Evolutionary conservation across 2,888 invertebrate species (phyloP), one percentile per base, ranked within the genome.

Genomic region (Eumacrocentrus americanus): DNA sequence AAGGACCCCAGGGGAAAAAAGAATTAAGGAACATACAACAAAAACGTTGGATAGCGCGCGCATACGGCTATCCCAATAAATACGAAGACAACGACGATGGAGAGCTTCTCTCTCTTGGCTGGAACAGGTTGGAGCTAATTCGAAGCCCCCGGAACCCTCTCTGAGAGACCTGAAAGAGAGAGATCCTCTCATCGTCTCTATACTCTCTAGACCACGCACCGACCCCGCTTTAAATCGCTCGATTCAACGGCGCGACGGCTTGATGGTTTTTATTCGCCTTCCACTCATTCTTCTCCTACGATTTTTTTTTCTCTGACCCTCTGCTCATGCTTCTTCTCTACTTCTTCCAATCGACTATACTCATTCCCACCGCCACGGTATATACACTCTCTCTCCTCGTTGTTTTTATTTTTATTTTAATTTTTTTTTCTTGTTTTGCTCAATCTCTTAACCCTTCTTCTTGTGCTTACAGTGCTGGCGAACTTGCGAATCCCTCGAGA

Each of bases 111-210:
- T 42, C 50, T 54, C 38, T 42, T 70, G 63, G 56, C 70, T 69
- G 72, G 69, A 77, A 77, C 78, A 74, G 75, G 76, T 76, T 75
- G 76, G 75, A 75, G 78, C 79, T 76, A 77, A 79, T 79, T 78
- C 76, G 76, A 70, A 61, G 60, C 56, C 57, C 58, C 48, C 47
- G 38, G 51, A 58, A 59, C 23, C 58, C 59, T 60, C 55, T 60
- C 37, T 51, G 16, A 48, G 25, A 29, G 37, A 48, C 40, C 37
- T 37, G 23, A 12, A 23, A 37, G 42, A n/a, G 18, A 57, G 40
- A 37, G n/a, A n/a, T 14, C 18, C 29, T 34, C 47, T 23, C 22
- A 20, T 12, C 14, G 9, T n/a, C 29, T 12, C 29, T 29, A 37
- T 38, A 25, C 25, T 23, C 6, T 51, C 37, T 18, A 29, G 18